These are phyloP conservation scores for Sitobion miscanthi DNA, from an alignment of 1,140 invertebrate species.

Conservation along the genomic window DNA sequence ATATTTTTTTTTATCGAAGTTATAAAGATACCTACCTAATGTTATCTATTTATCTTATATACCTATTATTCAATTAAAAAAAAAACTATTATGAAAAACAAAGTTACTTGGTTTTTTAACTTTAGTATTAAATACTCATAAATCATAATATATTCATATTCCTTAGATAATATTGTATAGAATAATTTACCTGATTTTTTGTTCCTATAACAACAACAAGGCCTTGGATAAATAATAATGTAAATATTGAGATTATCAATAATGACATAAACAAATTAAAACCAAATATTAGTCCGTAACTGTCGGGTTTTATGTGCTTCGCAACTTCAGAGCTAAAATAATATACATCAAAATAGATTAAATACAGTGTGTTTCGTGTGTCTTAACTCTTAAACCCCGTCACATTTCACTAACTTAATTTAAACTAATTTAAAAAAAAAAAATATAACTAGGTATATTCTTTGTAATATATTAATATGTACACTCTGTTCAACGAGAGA, in stretches of 20 bases:
- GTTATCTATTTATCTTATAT: too few relatives aligned
- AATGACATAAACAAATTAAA: constrained; percentile 87
- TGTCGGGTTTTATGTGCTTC: constrained; percentile 77
- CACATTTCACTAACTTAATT: background rate
- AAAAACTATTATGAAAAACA: too few relatives aligned
- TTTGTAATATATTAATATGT: too few relatives aligned
- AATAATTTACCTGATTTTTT: constrained; percentile 41
- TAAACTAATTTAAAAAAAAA: background rate
- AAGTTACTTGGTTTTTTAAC: too few relatives aligned
- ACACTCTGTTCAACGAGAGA: too few relatives aligned
- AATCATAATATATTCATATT: background rate
- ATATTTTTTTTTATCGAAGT: too few relatives aligned
- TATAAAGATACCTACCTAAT: too few relatives aligned
- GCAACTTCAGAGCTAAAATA: constrained; percentile 82
- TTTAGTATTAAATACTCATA: too few relatives aligned
- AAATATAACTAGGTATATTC: background rate
- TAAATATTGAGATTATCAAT: constrained; percentile 78
- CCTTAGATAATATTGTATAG: background rate
- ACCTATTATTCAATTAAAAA: too few relatives aligned
- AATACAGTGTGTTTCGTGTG: background rate
- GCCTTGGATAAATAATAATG: constrained; percentile 68
- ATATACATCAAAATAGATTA: background rate
- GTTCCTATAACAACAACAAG: constrained; percentile 32
- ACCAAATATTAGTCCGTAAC: constrained; percentile 89
- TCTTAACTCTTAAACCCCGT: background rate